These are phyloP conservation scores for Polydrusus tereticollis DNA, from an alignment of 2,888 invertebrate species.

Conservation along the genomic window DNA sequence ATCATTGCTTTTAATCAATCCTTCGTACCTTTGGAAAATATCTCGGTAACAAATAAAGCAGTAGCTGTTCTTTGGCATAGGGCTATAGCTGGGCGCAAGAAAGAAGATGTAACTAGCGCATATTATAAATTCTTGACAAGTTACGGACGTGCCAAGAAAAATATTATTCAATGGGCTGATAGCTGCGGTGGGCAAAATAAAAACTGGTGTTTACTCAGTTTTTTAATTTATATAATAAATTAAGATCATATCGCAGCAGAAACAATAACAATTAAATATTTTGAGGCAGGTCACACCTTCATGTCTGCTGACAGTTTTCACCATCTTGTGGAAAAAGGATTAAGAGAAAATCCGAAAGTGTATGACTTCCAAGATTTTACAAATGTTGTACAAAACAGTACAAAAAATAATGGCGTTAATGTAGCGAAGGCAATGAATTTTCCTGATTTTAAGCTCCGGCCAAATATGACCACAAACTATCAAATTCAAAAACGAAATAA, in stretches of 20 bases:
- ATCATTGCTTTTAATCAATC: slow-evolving; percentile 18
- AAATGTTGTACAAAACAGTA: not conserved
- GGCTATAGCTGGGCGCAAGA: not conserved
- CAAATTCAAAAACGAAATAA: no score
- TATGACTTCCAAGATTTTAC: not conserved
- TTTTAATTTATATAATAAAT: not conserved
- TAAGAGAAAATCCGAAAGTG: not conserved
- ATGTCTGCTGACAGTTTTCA: not conserved
- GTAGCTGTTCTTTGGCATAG: slow-evolving; percentile 30
- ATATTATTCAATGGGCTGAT: not conserved
- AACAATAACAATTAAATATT: not conserved
- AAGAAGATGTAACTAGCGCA: not conserved
- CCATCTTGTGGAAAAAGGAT: not conserved
- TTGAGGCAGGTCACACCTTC: not conserved
- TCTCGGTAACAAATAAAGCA: not conserved
- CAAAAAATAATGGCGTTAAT: not conserved
- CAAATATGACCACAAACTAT: not conserved
- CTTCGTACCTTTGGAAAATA: slow-evolving; percentile 29
- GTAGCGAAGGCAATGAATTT: not conserved
- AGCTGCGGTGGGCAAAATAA: not conserved
- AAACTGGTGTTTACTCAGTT: no score
- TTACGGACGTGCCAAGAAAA: not conserved
- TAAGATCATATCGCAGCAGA: not conserved
- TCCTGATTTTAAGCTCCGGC: not conserved
- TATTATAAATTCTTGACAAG: not conserved